Evolutionary conservation across 2,888 invertebrate species (phyloP), one percentile per base, ranked within the genome.

Genomic region (Pasiphila rectangulata): DNA sequence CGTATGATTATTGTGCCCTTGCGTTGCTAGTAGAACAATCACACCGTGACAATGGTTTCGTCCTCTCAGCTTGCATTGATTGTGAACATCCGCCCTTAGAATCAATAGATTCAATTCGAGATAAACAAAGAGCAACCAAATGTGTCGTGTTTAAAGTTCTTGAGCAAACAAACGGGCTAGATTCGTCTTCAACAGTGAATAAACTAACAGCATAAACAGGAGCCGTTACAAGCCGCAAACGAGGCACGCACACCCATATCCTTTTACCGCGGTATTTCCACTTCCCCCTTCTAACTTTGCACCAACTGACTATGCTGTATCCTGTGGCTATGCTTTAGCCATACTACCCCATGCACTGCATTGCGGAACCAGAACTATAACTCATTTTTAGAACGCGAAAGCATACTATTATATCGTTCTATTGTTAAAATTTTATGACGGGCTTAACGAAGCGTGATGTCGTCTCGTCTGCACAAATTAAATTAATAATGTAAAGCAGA

Each of bases 291-390:
- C 45, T 41, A 49, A 46, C 45, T 50, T 46, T 50, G 40, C 37
- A 45, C 15, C 16, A 45, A 50, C 50, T 37, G 45, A 41, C 41
- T 45, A 30, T 15, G 30, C 17, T n/a, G 15, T 27, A 23, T 24
- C 21, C 50, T 38, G 37, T 41, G 48, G 32, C 40, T 46, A 34
- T 50, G 37, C 50, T 50, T 45, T 38, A 50, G 16, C 50, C 50
- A 45, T 61, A 63, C 74, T 70, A 77, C 80, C 81, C 84, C 79
- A 81, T 83, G 81, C 79, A 83, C 85, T 85, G 87, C 87, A 87
- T 76, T 87, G 87, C 87, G 83, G 83, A 79, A 79, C 77, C 62
- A 72, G 69, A 68, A 73, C 80, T 72, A 85, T 85, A 85, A 77
- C 75, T 85, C 83, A 86, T 76, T 80, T 83, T 83, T 82, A 79